A percentile compares a stretch with the other conserved stretches of the same genome.
These are phyloP conservation scores for Rattus norvegicus DNA, from an alignment of 2,113 vertebrate species.

Conservation along the genomic window DNA sequence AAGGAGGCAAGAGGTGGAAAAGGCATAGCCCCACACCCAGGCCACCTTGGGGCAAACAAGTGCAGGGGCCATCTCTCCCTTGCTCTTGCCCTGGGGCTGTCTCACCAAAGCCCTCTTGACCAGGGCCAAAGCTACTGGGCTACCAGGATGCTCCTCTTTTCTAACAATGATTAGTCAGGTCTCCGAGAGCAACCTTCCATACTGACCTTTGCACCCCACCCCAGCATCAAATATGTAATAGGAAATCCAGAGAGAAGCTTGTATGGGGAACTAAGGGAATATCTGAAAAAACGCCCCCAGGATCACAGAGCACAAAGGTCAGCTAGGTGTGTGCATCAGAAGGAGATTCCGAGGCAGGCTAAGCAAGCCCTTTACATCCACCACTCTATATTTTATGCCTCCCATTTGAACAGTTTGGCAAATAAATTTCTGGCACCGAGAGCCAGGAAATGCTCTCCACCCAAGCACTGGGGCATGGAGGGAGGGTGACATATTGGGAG, in stretches of 20 bases:
- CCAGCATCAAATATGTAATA: not conserved
- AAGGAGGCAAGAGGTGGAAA: not conserved
- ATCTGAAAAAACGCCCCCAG: not conserved
- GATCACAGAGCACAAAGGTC: not conserved
- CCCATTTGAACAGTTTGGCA: conserved; percentile 19
- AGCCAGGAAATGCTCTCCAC: not conserved
- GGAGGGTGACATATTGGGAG: not conserved
- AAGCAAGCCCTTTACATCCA: not conserved
- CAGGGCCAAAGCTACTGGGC: not conserved
- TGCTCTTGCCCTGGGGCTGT: not conserved
- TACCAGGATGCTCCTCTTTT: not conserved
- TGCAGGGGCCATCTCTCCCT: not conserved
- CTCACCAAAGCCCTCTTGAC: not conserved
- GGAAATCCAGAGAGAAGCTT: not conserved
- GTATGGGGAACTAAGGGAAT: not conserved
- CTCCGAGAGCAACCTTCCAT: not conserved
- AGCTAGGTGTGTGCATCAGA: not conserved
- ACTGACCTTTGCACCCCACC: not conserved
- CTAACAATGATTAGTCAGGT: not conserved
- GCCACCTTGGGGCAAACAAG: not conserved
- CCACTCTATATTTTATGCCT: not conserved
- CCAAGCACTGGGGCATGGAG: accelerated
- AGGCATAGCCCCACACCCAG: not conserved
- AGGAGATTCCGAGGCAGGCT: not conserved
- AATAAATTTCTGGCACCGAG: not conserved